Base-by-base conservation (phyloP, 1,140 invertebrate genomes). In the Monochamus saltuarius region DNA sequence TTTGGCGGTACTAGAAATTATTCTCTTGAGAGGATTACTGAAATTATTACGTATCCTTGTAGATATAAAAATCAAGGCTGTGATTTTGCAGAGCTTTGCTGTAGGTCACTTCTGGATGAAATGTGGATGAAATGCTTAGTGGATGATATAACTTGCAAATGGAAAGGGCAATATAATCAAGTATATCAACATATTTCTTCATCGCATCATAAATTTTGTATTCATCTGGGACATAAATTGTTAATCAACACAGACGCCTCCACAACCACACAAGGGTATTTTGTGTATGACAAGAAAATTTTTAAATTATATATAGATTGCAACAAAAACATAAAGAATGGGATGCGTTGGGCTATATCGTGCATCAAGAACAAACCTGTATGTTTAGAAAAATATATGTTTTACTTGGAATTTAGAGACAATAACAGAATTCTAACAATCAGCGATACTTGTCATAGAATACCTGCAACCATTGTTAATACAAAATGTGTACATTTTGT, bases 1-100 rank as follows among this genome's bases (percentile, higher is more conserved):
- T 77, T 79, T 63, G 76, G 75, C 0, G 72, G 75, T 9, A 75
- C 79, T 45, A 71, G 78, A 22, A 81, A 81, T 70, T 74, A 79
- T 29, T 77, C 79, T 45, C 78, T 81, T 75, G 79, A 72, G 17
- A 64, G 59, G 37, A 16, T 64, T 10, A 56, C 52, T 1, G 37
- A 29, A 13, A 52, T 45, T 16, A 52, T 64, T 2, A 49, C 45
- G 14, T 64, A 59, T 50, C 62, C 62, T 9, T 64, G 62, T 19
- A 22, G 22, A 16, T 46, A 59, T 36, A 35, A 52, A 22, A 38
- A 59, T 13, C 45, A 49, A 9, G 62, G 62, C 4, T 64, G 62
- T n/a, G 22, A 46, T n/a, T 59, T 64, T 14, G 42, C 42, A 4
- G 39, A 29, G 34, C 13, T 38, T 4, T 68, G 66, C 38, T 56